These are phyloP conservation scores for Amblyopsis hoosieri DNA, from an alignment of 2,797 vertebrate genomes.

Conservation along the genomic window DNA sequence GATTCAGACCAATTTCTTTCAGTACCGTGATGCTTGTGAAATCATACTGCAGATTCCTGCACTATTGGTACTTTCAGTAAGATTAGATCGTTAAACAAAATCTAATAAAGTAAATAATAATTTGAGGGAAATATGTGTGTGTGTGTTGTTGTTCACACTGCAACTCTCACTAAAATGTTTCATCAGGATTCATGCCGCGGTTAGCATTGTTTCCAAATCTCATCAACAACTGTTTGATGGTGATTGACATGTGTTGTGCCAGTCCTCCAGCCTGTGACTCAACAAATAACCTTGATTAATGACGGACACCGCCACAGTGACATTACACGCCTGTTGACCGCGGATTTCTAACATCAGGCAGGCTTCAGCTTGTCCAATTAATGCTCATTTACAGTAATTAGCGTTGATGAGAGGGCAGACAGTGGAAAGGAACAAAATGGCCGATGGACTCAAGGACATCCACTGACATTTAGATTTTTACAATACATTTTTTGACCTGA, in stretches of 20 bases:
- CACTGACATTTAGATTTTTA: slow-evolving; percentile 48
- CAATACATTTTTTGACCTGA: slow-evolving; percentile 12
- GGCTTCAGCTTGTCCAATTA: slow-evolving; percentile 69
- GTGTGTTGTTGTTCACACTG: not conserved
- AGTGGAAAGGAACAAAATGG: slow-evolving; percentile 45
- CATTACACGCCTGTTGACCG: slow-evolving; percentile 74
- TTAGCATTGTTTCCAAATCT: slow-evolving; percentile 25
- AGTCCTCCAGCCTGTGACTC: slow-evolving; percentile 33
- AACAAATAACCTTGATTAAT: slow-evolving; percentile 73
- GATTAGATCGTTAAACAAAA: no score
- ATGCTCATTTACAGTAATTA: slow-evolving; percentile 74
- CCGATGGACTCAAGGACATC: slow-evolving; percentile 66
- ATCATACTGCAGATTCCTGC: slow-evolving; percentile 6
- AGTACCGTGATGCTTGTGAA: slow-evolving; percentile 10
- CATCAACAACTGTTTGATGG: slow-evolving; percentile 35
- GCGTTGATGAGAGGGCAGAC: slow-evolving; percentile 61
- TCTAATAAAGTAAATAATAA: not conserved
- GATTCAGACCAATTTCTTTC: slow-evolving; percentile 7
- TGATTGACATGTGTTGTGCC: slow-evolving; percentile 66
- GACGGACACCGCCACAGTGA: slow-evolving; percentile 63
- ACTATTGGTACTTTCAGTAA: no score
- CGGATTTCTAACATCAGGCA: slow-evolving; percentile 70
- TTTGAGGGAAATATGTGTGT: not conserved
- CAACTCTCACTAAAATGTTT: not conserved
- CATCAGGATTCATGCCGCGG: slow-evolving; percentile 21